Conservation (phyloP, 2,797 vertebrate species). For the Acanthopagrus latus region DNA sequence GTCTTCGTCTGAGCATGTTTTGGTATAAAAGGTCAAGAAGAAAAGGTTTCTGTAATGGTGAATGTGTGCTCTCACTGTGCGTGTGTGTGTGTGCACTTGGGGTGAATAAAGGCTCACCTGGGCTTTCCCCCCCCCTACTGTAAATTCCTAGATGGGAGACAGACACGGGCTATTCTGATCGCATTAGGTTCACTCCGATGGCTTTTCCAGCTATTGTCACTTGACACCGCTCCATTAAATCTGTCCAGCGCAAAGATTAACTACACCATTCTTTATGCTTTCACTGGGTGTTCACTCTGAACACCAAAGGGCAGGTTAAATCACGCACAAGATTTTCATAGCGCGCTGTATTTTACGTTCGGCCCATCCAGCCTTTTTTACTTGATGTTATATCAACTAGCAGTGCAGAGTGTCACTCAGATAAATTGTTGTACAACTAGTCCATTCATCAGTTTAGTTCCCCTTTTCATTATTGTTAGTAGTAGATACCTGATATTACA, state of each 20-base stretch:
- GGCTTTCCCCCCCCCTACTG: constrained; percentile 51
- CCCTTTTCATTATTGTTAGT: constrained; percentile 19
- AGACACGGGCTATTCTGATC: constrained; percentile 70
- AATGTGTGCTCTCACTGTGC: neutral
- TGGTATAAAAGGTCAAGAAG: constrained; percentile 1
- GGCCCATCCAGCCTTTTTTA: constrained; percentile 35
- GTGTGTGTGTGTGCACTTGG: neutral
- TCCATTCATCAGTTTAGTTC: constrained; percentile 42
- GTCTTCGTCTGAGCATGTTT: neutral
- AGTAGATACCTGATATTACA: constrained; percentile 25
- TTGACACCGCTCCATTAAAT: constrained; percentile 89
- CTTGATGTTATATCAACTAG: constrained; percentile 62
- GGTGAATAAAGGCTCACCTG: constrained; percentile 65
- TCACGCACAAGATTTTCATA: constrained; percentile 66
- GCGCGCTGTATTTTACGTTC: constrained; percentile 58
- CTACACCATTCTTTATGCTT: constrained; percentile 80
- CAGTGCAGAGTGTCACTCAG: constrained; percentile 29
- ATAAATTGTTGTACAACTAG: constrained; percentile 37
- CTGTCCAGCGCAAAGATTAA: constrained; percentile 87
- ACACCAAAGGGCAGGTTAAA: constrained; percentile 75
- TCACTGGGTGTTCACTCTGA: constrained; percentile 63
- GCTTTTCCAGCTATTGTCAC: constrained; percentile 89
- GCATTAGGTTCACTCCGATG: constrained; percentile 83
- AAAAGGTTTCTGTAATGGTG: neutral
- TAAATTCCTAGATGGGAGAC: constrained; percentile 71